Evolutionary conservation across 2,113 vertebrate species (phyloP), one percentile per base, ranked within the genome.

Genomic region (Xyrauchen texanus): DNA sequence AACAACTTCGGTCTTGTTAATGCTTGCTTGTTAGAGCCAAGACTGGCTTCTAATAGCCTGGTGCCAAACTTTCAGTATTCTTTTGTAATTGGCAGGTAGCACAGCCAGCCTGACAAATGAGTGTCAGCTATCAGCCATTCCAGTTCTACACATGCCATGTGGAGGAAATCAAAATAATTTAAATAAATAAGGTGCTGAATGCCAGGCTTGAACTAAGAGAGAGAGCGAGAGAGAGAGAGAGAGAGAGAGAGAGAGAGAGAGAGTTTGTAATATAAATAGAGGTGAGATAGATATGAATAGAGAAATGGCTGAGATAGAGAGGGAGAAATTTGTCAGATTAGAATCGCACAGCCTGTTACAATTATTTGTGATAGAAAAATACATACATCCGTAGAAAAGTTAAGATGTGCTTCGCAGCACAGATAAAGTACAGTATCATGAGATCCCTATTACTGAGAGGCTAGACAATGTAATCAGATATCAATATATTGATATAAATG

Each of bases 111-210:
- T 92, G 92, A 93, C 91, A 91, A 91, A 91, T 83, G 91, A 90
- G 87, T 90, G 90, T 90, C 92, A 91, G 89, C 89, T 90, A 88
- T 91, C 90, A 89, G 87, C 86, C 55, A 66, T 66, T 86, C 88
- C 82, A 75, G 77, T 87, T 83, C 85, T 83, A 80, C 81, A 78
- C 83, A 86, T 87, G 88, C 87, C 89, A 87, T 86, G 85, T 86
- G 84, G 85, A 74, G 77, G 81, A 87, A 91, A 90, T 91, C 87
- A 89, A 90, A 92, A 92, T 92, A 91, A 93, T 93, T 93, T 90
- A 89, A 93, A 92, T 91, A 90, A 93, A 93, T 92, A 91, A 92
- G 90, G 88, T 88, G 88, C 89, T 77, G 90, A 89, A 87, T 68
- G 85, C 82, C 68, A 34, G 87, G 89, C 77, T 86, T 80, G 78